Evolutionary conservation across 2,797 vertebrate genomes (phyloP), one percentile per base, ranked within the genome.

Genomic region (Chaunax sp.): DNA sequence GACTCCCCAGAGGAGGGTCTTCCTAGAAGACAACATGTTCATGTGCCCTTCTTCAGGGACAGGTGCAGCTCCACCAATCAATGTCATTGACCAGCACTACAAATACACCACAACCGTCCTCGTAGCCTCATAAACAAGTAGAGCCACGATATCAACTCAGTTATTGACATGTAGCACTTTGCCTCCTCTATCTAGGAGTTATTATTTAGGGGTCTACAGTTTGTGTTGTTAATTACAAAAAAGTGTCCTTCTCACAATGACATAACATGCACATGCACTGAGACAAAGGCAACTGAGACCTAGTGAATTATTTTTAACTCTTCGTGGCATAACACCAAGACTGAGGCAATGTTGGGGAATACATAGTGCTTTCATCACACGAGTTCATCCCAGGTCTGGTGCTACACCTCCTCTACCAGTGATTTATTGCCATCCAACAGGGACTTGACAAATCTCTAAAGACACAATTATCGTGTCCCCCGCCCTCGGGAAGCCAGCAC

Each of bases 391-490:
- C 46, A 73, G 81, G 86, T 89, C 80, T 69, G 33, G 65, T 30
- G 64, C 73, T 82, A 70, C 74, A 66, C 77, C 81, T 87, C 74
- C 64, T 86, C 74, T 65, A 70, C 72, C 62, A 57, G 63, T 90
- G 89, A 93, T 92, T 88, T 91, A 93, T 91, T 83, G 82, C 85
- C 72, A 69, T 82, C 90, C 87, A 87, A 72, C 80, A 75, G 66
- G 72, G 88, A 85, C 78, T 74, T 85, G 89, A 92, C 88, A 92
- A 93, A 90, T 93, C 93, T 91, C 92, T 89, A 85, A 92, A 93
- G 92, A 92, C 85, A 91, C 91, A 92, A 92, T 94, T 93, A 93
- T 75, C 33, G 28, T 71, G 73, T 30, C 9, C 33, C 72, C 77
- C 61, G 72, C 87, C 85, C 72, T 63, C 65, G 82, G 87, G 87